Evolutionary conservation across 2,113 vertebrate species (phyloP).

Genomic region (Labrus mixtus): DNA sequence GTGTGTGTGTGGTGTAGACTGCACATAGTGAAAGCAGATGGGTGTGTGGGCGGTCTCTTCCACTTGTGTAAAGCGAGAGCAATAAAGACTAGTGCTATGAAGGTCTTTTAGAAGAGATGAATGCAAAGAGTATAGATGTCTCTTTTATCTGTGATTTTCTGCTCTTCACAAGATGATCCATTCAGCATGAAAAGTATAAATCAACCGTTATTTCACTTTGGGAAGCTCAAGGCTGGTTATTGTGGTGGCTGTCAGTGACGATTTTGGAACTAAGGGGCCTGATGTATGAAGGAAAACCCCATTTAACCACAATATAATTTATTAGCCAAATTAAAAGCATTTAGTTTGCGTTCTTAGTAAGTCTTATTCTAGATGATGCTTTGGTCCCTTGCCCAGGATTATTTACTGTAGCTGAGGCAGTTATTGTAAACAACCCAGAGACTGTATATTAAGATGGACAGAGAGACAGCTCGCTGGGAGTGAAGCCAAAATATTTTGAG

Average conservation of each 20-base stretch:
- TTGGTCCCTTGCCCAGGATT: no score
- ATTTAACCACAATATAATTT: no score
- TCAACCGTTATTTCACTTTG: not conserved
- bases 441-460: no score
- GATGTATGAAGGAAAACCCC: no score
- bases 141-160: not conserved
- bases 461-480: no score
- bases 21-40: constrained; percentile 53
- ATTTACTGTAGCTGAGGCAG: no score
- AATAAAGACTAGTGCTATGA: constrained; percentile 3
- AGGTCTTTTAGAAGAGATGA: not conserved
- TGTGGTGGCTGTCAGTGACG: not conserved
- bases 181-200: not conserved
- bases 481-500: no score
- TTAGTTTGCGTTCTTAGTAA: no score
- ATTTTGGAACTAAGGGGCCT: no score
- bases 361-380: no score
- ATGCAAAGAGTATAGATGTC: not conserved
- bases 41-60: constrained; percentile 51
- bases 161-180: not conserved
- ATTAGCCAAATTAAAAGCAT: no score
- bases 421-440: no score
- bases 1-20: not conserved
- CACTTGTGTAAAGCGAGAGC: constrained; percentile 41
- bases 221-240: not conserved